Base-by-base conservation (phyloP, 2,113 vertebrate species). In the Corythoichthys intestinalis region DNA sequence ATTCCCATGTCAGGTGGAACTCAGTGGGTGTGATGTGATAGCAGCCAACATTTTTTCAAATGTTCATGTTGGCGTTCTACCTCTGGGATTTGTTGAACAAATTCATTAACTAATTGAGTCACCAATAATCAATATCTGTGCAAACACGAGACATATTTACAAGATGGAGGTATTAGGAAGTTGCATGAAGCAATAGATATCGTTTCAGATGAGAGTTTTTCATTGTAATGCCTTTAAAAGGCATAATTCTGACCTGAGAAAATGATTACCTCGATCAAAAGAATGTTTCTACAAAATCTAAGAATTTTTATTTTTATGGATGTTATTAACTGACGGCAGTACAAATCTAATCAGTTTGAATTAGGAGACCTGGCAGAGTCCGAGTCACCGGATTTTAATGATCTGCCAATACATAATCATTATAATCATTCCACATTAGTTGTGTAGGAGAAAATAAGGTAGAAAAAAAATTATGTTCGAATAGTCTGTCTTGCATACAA, bases 151-250 rank as follows among this genome's bases (percentile, higher is more conserved):
- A 46, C 39, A 4, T 28, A 13, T 60, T 6, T 37, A 28, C 56
- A 69, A 5, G 20, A 28, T 28, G 20, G 20, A 64, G 48, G 60
- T 74, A 4, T 53, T n/a, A 4, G 53, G 66, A 62, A 69, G 59
- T 65, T 48, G 20, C 41, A 66, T 60, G 69, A 69, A 63, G 34
- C 62, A 71, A 15, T 50, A 70, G 56, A 56, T 71, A 65, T 76
- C 71, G 9, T 41, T 56, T 72, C 70, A 50, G 59, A 66, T 72
- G 72, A 71, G 60, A 73, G 48, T 65, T 53, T 77, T 60, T 66
- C 56, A 48, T 70, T 61, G 68, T 72, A 73, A 67, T 72, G 81
- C 82, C 83, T 82, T 85, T 81, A 76, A 65, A 78, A 71, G 53
- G 53, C 62, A 60, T 71, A 70, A 28, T 74, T 68, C 66, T 76